Evolutionary conservation across 2,113 vertebrate genomes (phyloP).

Genomic region (Tachuris rubrigastra): DNA sequence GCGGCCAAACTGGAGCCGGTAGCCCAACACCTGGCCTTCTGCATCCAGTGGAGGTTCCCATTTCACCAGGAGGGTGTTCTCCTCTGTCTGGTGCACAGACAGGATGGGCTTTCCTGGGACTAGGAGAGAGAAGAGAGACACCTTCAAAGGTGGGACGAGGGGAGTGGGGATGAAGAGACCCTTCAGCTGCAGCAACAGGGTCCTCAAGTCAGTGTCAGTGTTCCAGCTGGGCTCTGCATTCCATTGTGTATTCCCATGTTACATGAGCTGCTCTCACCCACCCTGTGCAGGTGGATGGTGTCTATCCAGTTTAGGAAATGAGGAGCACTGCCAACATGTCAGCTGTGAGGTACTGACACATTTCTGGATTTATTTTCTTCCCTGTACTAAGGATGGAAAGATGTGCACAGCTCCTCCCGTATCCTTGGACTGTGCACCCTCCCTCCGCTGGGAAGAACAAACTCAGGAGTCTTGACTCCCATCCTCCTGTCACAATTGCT

Average conservation of each 20-base stretch:
- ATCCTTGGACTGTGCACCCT: not conserved
- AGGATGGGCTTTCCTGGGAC: constrained; percentile 91
- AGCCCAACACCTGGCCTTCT: constrained; percentile 87
- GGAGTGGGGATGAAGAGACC: not conserved
- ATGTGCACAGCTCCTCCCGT: not conserved
- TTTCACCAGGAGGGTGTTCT: constrained; percentile 81
- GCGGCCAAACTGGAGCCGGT: constrained; percentile 92
- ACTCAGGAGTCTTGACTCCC: not conserved
- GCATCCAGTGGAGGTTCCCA: constrained; percentile 81
- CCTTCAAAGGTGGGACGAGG: not conserved
- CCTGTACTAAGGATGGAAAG: not conserved
- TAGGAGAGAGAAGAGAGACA: constrained; percentile 37
- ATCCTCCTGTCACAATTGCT: not conserved
- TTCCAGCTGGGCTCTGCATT: fast-evolving
- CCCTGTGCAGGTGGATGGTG: fast-evolving
- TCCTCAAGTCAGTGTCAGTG: not conserved
- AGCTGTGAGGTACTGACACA: not conserved
- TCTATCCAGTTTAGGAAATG: not conserved
- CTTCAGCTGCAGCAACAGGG: not conserved
- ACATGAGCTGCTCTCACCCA: not conserved
- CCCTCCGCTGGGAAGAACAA: not conserved
- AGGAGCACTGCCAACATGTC: not conserved
- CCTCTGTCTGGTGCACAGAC: constrained; percentile 86
- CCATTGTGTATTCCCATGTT: fast-evolving
- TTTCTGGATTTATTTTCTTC: not conserved